Evolutionary conservation across 2,797 vertebrate genomes (phyloP).

Genomic region (Danionella dracula): DNA sequence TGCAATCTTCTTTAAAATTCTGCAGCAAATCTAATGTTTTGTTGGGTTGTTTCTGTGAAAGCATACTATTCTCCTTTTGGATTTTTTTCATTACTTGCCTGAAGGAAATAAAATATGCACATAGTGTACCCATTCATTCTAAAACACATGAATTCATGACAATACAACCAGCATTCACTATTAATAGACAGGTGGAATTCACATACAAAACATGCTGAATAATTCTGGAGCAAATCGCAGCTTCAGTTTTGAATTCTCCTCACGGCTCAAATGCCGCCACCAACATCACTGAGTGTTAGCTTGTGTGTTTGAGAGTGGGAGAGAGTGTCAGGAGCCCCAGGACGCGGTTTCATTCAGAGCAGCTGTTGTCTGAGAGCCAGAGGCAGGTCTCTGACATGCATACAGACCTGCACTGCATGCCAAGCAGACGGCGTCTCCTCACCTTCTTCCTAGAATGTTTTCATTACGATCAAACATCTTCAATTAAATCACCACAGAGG

Average conservation of each 20-base stretch:
- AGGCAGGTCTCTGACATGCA: conserved; percentile 68
- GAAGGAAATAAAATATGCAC: too few relatives aligned
- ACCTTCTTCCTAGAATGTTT: not conserved
- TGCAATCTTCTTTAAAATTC: too few relatives aligned
- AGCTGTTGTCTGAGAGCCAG: conserved; percentile 72
- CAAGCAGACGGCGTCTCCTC: conserved; percentile 55
- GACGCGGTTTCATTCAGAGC: conserved; percentile 52
- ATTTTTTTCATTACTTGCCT: too few relatives aligned
- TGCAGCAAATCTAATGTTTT: too few relatives aligned
- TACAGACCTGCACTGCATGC: conserved; percentile 67
- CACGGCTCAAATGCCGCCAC: conserved; percentile 26
- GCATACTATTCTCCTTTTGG: too few relatives aligned
- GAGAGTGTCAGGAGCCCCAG: conserved; percentile 64
- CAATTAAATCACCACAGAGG: not conserved
- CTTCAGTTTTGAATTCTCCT: conserved; percentile 36
- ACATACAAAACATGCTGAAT: too few relatives aligned
- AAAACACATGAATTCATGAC: too few relatives aligned
- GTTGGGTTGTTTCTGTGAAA: too few relatives aligned
- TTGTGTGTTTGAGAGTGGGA: too few relatives aligned
- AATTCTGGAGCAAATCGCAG: conserved; percentile 18
- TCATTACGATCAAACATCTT: conserved; percentile 24
- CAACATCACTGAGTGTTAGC: conserved; percentile 48
- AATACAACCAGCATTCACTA: too few relatives aligned
- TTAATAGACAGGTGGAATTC: too few relatives aligned
- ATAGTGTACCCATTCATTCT: too few relatives aligned